These are phyloP conservation scores for Daktulosphaira vitifoliae DNA, from an alignment of 1,140 invertebrate genomes.

Conservation along the genomic window DNA sequence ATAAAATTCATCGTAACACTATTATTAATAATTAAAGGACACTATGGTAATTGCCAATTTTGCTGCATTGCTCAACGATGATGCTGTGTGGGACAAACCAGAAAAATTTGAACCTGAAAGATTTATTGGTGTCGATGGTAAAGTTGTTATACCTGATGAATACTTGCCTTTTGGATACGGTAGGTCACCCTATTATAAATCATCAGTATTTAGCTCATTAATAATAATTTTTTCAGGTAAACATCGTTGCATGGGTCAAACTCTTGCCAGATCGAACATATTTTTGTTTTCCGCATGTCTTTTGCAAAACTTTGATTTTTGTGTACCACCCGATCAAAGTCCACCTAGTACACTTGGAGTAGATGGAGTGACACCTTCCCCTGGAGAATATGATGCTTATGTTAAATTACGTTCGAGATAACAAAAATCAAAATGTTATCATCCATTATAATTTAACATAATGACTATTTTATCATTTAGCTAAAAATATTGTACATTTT, in stretches of 20 bases:
- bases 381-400: constrained; percentile 58
- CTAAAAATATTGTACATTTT: too few species aligned
- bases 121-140: constrained; percentile 58
- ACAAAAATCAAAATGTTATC: too few species aligned
- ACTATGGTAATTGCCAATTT: constrained; percentile 71
- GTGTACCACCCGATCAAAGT: constrained; percentile 51
- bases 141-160: constrained; percentile 54
- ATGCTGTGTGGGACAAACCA: constrained; percentile 59
- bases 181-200: constrained; percentile 36
- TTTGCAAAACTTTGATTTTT: constrained; percentile 66
- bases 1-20: constrained; percentile 19
- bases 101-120: constrained; percentile 67
- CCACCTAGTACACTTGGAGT: constrained; percentile 55
- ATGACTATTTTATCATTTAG: too few species aligned
- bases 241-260: constrained; percentile 76
- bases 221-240: constrained; percentile 49
- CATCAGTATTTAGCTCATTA: neutral
- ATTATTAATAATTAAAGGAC: constrained; percentile 50
- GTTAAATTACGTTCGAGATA: constrained; percentile 46
- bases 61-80: constrained; percentile 62
- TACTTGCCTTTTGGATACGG: constrained; percentile 72
- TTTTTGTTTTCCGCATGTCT: constrained; percentile 72
- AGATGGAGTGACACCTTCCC: constrained; percentile 64
- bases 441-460: too few species aligned
- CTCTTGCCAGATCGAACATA: constrained; percentile 71